Percentiles rank a stretch among this genome's conserved stretches.
Evolutionary conservation across 2,113 vertebrate species (phyloP).

Genomic region (Myiozetetes cayanensis): DNA sequence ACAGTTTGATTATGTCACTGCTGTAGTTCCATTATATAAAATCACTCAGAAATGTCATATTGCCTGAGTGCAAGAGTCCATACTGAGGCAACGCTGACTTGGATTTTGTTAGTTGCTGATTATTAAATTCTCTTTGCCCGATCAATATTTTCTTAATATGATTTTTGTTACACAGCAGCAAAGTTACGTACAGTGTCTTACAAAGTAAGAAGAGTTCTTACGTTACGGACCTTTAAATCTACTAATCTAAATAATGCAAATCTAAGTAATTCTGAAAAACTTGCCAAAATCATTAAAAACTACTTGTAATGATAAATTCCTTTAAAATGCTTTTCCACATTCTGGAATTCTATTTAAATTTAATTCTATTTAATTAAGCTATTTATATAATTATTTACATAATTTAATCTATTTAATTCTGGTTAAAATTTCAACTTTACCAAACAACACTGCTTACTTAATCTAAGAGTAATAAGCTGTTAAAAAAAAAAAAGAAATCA

Average conservation of each 20-base stretch:
- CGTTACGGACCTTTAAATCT: neutral
- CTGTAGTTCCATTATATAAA: neutral
- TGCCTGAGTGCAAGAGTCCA: neutral
- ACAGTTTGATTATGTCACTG: neutral
- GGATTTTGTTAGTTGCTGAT: neutral
- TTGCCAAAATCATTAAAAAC: neutral
- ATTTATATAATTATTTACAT: neutral
- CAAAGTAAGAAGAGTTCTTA: neutral
- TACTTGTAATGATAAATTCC: neutral
- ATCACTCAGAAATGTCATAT: neutral
- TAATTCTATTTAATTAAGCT: neutral
- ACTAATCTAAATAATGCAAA: neutral
- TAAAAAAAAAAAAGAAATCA: neutral
- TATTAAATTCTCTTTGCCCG: neutral
- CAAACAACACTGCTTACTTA: neutral
- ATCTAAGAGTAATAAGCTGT: neutral
- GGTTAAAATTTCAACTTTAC: neutral
- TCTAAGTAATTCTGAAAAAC: neutral
- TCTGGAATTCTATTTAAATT: neutral
- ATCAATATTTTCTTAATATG: neutral
- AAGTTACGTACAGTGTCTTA: neutral
- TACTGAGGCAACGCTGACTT: fast-evolving
- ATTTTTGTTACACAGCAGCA: neutral
- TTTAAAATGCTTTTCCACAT: neutral
- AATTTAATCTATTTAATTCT: neutral